Evolutionary conservation across 2,797 vertebrate species (phyloP), one percentile per base, ranked within the genome.

Genomic region (Thunnus albacares): DNA sequence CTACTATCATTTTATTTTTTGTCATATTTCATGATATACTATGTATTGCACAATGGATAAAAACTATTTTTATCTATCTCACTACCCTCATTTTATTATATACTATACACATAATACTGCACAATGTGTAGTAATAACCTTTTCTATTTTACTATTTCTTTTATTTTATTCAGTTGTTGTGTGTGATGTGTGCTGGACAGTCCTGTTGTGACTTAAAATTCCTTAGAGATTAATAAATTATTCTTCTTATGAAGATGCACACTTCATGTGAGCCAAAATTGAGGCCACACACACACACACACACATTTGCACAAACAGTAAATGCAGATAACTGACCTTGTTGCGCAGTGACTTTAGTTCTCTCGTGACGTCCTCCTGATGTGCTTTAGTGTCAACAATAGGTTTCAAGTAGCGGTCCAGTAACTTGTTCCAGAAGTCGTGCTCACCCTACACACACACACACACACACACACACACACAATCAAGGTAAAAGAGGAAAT

Each of bases 281-380:
- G 38, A 38, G 3, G 11, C 10, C 35, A 38, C 35, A 38, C 35
- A 38, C 35, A 38, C 11, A 38, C 18, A 51, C 13, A 45, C 14
- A 63, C 58, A 58, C 26, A 58, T 20, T 68, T 35, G 2, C 11
- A 66, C 6, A 6, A 57, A 56, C 20, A 20, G 13, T 14, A 51
- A 28, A 62, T 17, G 22, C 17, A 49, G 41, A 45, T 2, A 61
- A 30, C 84, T 35, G 67, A 96, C 96, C 95, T 95, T 96, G 89
- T 96, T 96, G 53, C 96, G 92, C 30, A 96, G 92, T 24, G 95
- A 95, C 81, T 95, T 96, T 0, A 96, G 89, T 73, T 96, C 95
- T 80, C 77, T 90, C 67, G 49, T 91, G 83, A 96, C 93, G 4
- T 88, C 87, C 0, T 92, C 88, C 56, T 74, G 58, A 75, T 96